Evolutionary conservation across 2,113 vertebrate species (phyloP).

Genomic region (Alligator mississippiensis): DNA sequence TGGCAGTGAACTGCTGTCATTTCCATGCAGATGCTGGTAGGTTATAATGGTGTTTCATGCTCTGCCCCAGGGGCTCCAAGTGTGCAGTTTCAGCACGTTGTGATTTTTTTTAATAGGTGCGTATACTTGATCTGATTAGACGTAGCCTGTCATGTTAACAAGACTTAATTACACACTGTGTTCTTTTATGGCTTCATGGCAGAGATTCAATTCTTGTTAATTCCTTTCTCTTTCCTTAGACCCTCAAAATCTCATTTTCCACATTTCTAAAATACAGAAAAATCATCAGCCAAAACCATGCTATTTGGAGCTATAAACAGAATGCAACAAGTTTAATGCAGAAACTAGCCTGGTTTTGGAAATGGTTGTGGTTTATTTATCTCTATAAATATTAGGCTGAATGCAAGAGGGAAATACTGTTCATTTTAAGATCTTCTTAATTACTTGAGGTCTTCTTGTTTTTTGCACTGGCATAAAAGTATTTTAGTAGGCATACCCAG

Average conservation of each 20-base stretch:
- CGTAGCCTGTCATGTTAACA: not conserved
- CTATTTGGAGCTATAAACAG: not conserved
- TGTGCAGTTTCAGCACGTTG: rapidly evolving
- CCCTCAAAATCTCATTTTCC: not conserved
- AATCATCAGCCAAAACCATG: not conserved
- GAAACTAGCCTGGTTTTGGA: not conserved
- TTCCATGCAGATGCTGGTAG: rapidly evolving
- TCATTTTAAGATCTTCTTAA: not conserved
- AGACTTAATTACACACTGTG: rapidly evolving
- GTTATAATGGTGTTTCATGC: rapidly evolving
- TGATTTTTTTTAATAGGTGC: rapidly evolving
- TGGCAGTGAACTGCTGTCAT: not conserved
- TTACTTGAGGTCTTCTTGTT: rapidly evolving
- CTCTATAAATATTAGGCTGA: slow-evolving; percentile 21
- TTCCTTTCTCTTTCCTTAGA: not conserved
- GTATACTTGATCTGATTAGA: rapidly evolving
- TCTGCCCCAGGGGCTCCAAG: rapidly evolving
- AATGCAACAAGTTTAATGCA: not conserved
- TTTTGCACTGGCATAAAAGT: not conserved
- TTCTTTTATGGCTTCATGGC: not conserved
- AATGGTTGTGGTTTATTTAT: not conserved
- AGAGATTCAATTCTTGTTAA: not conserved
- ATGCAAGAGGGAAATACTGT: not conserved
- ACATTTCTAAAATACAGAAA: not conserved
- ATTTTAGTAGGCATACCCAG: not conserved